Conservation (phyloP, 2,888 invertebrate species). For the Sphecodes monilicornis region DNA sequence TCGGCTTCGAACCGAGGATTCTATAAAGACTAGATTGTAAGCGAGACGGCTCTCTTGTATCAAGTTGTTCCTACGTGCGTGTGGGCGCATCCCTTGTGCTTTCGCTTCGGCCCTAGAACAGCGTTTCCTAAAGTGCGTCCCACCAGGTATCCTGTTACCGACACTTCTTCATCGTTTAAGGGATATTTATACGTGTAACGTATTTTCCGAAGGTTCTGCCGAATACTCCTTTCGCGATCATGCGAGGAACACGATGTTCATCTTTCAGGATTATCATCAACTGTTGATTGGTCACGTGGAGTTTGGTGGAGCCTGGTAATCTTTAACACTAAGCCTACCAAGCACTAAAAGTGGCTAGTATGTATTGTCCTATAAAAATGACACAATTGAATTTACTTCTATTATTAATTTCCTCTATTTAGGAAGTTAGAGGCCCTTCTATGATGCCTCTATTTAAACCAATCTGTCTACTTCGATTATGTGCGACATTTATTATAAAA, state of each 20-base stretch:
- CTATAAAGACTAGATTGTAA: slow-evolving; percentile 77
- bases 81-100: slow-evolving; percentile 69
- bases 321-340: not conserved
- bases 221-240: not conserved
- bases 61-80: slow-evolving; percentile 75
- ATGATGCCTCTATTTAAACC: too few species aligned
- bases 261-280: not conserved
- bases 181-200: slow-evolving; percentile 24
- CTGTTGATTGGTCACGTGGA: not conserved
- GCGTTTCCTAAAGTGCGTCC: slow-evolving; percentile 67
- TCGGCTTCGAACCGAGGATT: slow-evolving; percentile 67
- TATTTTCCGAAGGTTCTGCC: not conserved
- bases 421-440: too few species aligned
- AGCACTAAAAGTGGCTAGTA: not conserved
- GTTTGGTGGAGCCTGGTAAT: not conserved
- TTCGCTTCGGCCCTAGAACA: slow-evolving; percentile 65
- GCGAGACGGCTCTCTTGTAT: slow-evolving; percentile 76
- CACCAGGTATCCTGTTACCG: slow-evolving; percentile 41
- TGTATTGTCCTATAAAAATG: too few species aligned
- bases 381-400: too few species aligned
- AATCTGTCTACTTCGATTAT: too few species aligned
- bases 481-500: too few species aligned
- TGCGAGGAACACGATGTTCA: not conserved
- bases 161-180: slow-evolving; percentile 39
- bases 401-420: too few species aligned